Conservation (phyloP, 2,888 invertebrate species). For the Nephrotoma flavescens region DNA sequence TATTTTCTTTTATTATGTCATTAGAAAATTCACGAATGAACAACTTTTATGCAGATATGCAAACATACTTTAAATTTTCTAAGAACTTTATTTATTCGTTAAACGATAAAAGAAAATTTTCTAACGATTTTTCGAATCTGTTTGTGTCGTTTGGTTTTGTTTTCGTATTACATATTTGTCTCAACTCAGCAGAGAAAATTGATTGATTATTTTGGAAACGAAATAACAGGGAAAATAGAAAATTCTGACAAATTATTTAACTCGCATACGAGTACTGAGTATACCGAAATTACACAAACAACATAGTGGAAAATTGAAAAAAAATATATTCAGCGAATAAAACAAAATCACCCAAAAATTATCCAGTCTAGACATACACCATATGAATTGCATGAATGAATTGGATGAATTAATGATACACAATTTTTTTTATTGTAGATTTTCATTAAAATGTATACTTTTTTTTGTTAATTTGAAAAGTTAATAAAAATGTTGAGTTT, state of each 20-base stretch:
- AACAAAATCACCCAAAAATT: background rate
- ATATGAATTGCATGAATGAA: background rate
- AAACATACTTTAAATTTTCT: background rate
- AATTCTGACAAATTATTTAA: background rate
- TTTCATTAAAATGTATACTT: background rate
- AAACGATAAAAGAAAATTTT: background rate
- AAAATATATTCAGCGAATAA: background rate
- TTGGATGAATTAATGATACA: background rate
- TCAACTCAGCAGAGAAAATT: background rate
- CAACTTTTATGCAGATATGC: background rate
- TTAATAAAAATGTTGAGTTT: background rate
- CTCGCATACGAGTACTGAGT: background rate
- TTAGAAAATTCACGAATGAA: background rate
- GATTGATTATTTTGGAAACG: background rate
- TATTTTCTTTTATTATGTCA: background rate
- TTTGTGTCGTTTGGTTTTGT: background rate
- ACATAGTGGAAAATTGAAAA: background rate
- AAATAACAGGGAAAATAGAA: background rate
- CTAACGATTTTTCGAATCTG: background rate
- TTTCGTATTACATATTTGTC: background rate
- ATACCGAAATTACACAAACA: background rate
- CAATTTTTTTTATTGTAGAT: background rate
- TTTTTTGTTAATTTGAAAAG: background rate
- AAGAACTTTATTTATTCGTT: background rate
- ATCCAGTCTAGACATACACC: background rate